Evolutionary conservation across 2,888 invertebrate genomes (phyloP).

Genomic region (Ischnura elegans): DNA sequence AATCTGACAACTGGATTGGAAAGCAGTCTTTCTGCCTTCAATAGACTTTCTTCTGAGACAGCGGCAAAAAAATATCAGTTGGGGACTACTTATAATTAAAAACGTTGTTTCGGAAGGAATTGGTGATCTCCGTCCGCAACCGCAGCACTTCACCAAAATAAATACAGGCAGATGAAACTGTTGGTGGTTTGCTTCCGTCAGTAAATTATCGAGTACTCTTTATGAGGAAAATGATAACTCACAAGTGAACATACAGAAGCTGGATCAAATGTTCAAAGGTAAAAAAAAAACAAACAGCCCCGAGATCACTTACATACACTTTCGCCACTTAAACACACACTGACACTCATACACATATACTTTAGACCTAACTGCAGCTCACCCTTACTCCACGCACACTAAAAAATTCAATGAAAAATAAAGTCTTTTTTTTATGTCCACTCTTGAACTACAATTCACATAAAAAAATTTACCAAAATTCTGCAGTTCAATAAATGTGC

Average conservation of each 20-base stretch:
- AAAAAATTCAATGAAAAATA: constrained; percentile 67
- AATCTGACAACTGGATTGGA: constrained; percentile 67
- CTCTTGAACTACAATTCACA: constrained; percentile 33
- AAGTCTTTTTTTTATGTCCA: constrained; percentile 38
- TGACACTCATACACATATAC: constrained; percentile 47
- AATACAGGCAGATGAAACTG: constrained; percentile 59
- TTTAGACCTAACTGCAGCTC: constrained; percentile 44
- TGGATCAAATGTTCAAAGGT: constrained; percentile 25
- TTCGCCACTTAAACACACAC: constrained; percentile 46
- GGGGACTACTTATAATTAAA: constrained; percentile 45
- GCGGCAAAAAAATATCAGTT: constrained; percentile 8
- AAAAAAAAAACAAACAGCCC: constrained; percentile 58
- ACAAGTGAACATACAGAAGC: constrained; percentile 47
- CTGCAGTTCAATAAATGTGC: constrained; percentile 43
- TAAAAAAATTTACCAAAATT: neutral
- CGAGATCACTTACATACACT: constrained; percentile 61
- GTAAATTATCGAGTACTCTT: constrained; percentile 36
- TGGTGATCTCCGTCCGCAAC: neutral
- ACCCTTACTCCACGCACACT: constrained; percentile 35
- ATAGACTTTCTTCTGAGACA: constrained; percentile 33
- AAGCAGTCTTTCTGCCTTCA: constrained; percentile 65
- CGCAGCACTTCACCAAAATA: constrained; percentile 57
- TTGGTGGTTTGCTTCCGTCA: constrained; percentile 21
- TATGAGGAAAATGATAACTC: constrained; percentile 34
- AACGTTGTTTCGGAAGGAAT: constrained; percentile 45